Evolutionary conservation across 2,888 invertebrate species (phyloP).

Genomic region (Sycophila texana): DNA sequence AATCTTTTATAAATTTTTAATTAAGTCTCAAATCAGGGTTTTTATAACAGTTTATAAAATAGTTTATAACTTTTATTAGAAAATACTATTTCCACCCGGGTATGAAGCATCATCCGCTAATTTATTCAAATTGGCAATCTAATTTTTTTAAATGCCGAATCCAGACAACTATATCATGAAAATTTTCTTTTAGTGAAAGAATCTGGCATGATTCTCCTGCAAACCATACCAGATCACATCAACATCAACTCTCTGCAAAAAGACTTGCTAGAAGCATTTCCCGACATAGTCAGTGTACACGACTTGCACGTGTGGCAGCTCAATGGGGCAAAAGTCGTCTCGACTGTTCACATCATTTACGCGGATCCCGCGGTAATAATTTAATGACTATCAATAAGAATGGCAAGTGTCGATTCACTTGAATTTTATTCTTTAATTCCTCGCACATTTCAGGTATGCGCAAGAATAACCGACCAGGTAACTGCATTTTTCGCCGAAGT

Average conservation of each 20-base stretch:
- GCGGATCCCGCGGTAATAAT: slow-evolving; percentile 76
- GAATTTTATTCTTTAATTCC: not conserved
- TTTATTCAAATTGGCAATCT: no score
- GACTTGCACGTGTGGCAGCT: slow-evolving; percentile 94
- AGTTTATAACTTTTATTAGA: no score
- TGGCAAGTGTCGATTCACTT: not conserved
- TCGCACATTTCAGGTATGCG: slow-evolving; percentile 75
- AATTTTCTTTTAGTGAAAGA: slow-evolving; percentile 85
- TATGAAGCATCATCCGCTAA: no score
- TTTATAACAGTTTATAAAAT: no score
- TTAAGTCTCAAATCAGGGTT: no score
- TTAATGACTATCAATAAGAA: not conserved
- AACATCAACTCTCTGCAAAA: slow-evolving; percentile 84
- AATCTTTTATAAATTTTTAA: no score
- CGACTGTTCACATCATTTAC: slow-evolving; percentile 90
- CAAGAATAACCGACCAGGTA: slow-evolving; percentile 79
- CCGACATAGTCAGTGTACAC: slow-evolving; percentile 86
- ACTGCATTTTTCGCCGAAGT: slow-evolving; percentile 86
- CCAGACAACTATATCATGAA: not conserved
- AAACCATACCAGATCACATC: slow-evolving; percentile 94
- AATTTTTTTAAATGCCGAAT: no score
- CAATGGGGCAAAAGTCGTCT: slow-evolving; percentile 86
- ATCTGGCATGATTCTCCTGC: slow-evolving; percentile 90
- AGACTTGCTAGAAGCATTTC: slow-evolving; percentile 81
- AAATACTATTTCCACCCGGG: no score